phyloP scores from a whole-genome alignment of 2,113 vertebrate genomes.

The Pseudonaja textilis region DNA sequence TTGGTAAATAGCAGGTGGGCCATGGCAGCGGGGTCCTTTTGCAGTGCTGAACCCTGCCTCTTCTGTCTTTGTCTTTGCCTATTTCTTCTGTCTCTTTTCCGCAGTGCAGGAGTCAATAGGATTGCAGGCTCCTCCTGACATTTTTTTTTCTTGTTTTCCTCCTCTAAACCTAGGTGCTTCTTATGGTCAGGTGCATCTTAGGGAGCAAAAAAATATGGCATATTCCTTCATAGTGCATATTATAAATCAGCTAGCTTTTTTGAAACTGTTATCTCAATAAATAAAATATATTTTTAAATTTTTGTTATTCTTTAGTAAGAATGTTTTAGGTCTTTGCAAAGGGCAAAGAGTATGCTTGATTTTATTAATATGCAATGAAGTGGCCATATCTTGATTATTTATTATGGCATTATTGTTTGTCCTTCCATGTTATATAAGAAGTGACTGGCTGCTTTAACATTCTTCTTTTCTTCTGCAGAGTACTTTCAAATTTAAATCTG shows the following conservation, averaged over 20 bases:
- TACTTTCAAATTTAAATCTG: constrained; percentile 98
- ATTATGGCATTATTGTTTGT: background rate
- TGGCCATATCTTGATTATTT: background rate
- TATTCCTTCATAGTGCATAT: background rate
- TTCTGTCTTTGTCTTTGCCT: too few relatives aligned
- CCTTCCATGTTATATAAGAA: background rate
- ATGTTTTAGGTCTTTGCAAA: background rate
- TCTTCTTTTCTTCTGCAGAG: constrained; percentile 75
- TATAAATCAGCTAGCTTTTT: background rate
- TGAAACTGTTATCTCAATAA: background rate
- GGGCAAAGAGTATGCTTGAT: background rate
- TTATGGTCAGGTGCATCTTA: too few relatives aligned
- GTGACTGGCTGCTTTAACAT: constrained; percentile 7
- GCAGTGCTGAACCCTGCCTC: too few relatives aligned
- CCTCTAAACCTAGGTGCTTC: too few relatives aligned
- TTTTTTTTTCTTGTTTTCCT: too few relatives aligned
- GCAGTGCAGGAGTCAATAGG: too few relatives aligned
- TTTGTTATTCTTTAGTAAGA: background rate
- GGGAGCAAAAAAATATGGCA: too few relatives aligned
- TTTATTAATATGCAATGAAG: background rate
- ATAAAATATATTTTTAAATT: background rate
- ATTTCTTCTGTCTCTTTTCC: too few relatives aligned
- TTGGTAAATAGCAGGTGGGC: too few relatives aligned
- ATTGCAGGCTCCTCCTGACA: too few relatives aligned
- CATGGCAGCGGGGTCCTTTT: too few relatives aligned